Percentiles rank a stretch among this genome's conserved stretches.
Conservation (phyloP, 2,797 vertebrate genomes). For the Cottoperca gobio region DNA sequence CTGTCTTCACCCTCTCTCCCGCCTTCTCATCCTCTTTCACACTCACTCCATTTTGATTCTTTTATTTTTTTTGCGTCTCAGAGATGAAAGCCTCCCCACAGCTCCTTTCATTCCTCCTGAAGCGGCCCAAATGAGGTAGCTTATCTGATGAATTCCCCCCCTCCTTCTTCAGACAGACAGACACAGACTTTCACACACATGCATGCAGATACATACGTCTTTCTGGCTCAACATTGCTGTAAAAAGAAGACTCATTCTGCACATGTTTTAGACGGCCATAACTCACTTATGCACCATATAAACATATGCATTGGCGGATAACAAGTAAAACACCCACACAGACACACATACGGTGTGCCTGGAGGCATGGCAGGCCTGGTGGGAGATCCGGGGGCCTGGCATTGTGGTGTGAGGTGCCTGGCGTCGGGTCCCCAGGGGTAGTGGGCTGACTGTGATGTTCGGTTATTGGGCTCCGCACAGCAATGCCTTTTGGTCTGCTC, state of each 20-base stretch:
- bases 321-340: conserved; percentile 61
- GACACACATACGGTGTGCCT: conserved; percentile 65
- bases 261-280: conserved; percentile 20
- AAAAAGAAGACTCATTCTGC: conserved; percentile 1
- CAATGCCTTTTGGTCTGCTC: conserved; percentile 73
- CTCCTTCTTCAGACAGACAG: conserved; percentile 43
- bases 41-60: conserved; percentile 76
- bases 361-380: conserved; percentile 68
- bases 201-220: conserved; percentile 9
- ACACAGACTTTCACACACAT: conserved; percentile 6
- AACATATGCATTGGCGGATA: conserved; percentile 67
- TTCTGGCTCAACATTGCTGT: neutral
- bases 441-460: conserved; percentile 67
- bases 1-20: conserved; percentile 56
- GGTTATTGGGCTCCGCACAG: conserved; percentile 68
- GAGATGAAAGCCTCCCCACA: conserved; percentile 87
- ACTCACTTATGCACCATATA: conserved; percentile 37
- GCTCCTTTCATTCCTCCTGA: conserved; percentile 83
- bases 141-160: conserved; percentile 76
- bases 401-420: conserved; percentile 62
- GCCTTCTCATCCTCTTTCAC: conserved; percentile 74
- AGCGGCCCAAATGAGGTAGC: conserved; percentile 84
- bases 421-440: conserved; percentile 64
- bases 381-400: conserved; percentile 71
- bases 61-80: conserved; percentile 59